Evolutionary conservation across 2,888 invertebrate genomes (phyloP).

Genomic region (Protonemura montana): DNA sequence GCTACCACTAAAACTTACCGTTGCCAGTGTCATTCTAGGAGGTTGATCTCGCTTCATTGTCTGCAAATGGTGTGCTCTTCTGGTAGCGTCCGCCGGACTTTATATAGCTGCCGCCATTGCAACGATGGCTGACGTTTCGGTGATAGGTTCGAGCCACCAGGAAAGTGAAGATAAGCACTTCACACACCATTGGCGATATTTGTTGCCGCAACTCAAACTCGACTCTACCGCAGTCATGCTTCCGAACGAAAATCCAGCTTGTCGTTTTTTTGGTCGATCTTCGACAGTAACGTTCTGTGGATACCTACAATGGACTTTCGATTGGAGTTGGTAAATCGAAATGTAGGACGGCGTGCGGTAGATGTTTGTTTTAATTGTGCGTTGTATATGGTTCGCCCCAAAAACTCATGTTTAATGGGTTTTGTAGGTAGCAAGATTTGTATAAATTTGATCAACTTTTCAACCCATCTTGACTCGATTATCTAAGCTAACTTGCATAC

Average conservation of each 20-base stretch:
- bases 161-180: not conserved
- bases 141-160: constrained; percentile 3
- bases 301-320: not conserved
- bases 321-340: not conserved
- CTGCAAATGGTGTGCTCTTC: not conserved
- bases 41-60: not conserved
- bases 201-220: not conserved
- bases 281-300: not conserved
- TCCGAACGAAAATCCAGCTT: not conserved
- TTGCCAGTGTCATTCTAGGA: not conserved
- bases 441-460: too few relatives aligned
- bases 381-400: not conserved
- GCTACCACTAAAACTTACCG: not conserved
- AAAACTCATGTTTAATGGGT: too few relatives aligned
- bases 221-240: not conserved
- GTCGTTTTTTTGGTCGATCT: not conserved
- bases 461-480: too few relatives aligned
- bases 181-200: not conserved
- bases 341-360: not conserved
- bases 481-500: too few relatives aligned
- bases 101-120: constrained; percentile 18
- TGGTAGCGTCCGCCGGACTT: not conserved
- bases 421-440: too few relatives aligned
- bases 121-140: not conserved
- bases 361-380: not conserved